Base-by-base conservation (phyloP, 2,888 invertebrate species). In the Leucoptera coffeella region DNA sequence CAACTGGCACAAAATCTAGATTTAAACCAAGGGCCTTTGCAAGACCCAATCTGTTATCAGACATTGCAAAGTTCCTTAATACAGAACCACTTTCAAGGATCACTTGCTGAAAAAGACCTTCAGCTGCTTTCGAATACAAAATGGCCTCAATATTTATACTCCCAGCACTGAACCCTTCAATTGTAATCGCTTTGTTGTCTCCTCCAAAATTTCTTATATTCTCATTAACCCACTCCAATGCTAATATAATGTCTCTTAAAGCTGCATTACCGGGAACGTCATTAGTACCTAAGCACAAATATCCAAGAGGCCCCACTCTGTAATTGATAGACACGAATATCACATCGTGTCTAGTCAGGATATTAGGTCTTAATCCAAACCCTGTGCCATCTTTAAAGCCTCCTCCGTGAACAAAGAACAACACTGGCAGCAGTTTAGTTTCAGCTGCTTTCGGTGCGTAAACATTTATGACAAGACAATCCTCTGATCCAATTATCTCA, bases 201-300 rank as follows among this genome's bases (percentile, higher is more conserved):
- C 52, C 52, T 10, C 43, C 44, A 29, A 52, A 52, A 4, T 36
- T 33, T 4, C 14, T 26, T 7, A 50, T 47, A 33, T 52, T 49
- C 24, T 35, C 25, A 21, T 44, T 33, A 3, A 47, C 34, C 28
- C 28, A 28, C n/a, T 17, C 15, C 14, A 28, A 19, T 4, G 28
- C 28, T 12, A n/a, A 17, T 3, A 28, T 14, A 8, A 19, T 10
- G 19, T 28, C 28, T 13, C 15, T 15, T 10, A 28, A 12, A 8
- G 9, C 28, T 4, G 23, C 23, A 10, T 28, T 28, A 3, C 28
- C 28, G 4, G 23, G 28, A 23, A 19, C 23, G n/a, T 10, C 8
- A 19, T 28, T 22, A 11, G 28, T 28, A 4, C 28, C 28, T 2
- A 28, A 12, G 23, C 28, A 28, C 3, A 23, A 13, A 12, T 14